phyloP scores from a whole-genome alignment of 1,140 invertebrate genomes.

The Leptinotarsa texana region DNA sequence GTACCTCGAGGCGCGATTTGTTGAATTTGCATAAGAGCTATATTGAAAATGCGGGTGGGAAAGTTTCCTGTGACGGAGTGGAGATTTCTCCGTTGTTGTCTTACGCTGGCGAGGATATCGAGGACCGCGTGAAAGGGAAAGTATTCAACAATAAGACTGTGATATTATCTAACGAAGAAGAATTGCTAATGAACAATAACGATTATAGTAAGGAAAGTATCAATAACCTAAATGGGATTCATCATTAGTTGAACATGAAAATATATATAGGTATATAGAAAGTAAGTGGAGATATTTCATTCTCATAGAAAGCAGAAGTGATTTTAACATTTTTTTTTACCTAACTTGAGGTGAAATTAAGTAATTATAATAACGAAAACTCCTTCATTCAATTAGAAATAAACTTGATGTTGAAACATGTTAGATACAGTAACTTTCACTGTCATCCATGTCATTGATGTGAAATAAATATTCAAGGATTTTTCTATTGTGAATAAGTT shows the following conservation, averaged over 20 bases:
- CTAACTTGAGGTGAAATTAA: no score
- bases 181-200: slow-evolving; percentile 23
- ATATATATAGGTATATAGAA: no score
- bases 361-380: no score
- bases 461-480: no score
- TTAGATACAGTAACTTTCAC: no score
- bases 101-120: slow-evolving; percentile 85
- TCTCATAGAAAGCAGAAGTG: no score
- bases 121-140: slow-evolving; percentile 43
- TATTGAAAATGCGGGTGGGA: slow-evolving; percentile 83
- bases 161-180: slow-evolving; percentile 40
- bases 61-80: slow-evolving; percentile 65
- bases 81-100: slow-evolving; percentile 93
- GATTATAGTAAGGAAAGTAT: slow-evolving; percentile 8
- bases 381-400: no score
- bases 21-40: slow-evolving; percentile 82
- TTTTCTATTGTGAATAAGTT: no score
- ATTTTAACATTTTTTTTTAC: no score
- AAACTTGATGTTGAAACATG: no score
- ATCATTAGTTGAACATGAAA: neutral
- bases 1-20: slow-evolving; percentile 80
- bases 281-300: no score
- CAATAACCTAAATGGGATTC: neutral
- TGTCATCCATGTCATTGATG: no score
- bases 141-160: slow-evolving; percentile 37